Evolutionary conservation across 2,888 invertebrate genomes (phyloP).

Genomic region (Drosophila gaucha): DNA sequence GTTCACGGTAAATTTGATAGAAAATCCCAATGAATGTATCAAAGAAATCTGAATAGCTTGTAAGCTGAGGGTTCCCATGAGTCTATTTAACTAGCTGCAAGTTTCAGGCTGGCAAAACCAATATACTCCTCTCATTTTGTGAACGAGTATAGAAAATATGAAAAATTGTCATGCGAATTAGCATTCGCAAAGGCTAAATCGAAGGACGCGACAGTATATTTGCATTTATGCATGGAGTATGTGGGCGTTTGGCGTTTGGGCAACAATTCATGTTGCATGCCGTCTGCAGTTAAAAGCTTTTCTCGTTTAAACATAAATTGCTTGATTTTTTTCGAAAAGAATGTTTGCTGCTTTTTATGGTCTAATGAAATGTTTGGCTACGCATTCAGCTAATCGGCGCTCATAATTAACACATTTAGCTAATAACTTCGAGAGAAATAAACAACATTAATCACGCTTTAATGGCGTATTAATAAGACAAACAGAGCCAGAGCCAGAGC

Average conservation of each 20-base stretch:
- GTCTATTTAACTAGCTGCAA: no score
- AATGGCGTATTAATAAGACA: slow-evolving; percentile 77
- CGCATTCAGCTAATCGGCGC: slow-evolving; percentile 63
- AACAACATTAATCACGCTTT: slow-evolving; percentile 80
- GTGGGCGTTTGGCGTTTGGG: slow-evolving; percentile 15
- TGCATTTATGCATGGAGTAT: background rate
- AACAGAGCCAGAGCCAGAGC: slow-evolving; percentile 43
- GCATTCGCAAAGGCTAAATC: slow-evolving; percentile 25
- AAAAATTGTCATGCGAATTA: slow-evolving; percentile 35
- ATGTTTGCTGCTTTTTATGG: background rate
- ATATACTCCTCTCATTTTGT: no score
- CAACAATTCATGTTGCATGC: no score
- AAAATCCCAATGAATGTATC: no score
- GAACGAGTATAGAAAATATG: no score
- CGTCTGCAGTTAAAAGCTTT: slow-evolving; percentile 6
- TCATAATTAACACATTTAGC: slow-evolving; percentile 81
- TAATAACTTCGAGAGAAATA: slow-evolving; percentile 78
- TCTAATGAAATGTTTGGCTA: slow-evolving; percentile 8
- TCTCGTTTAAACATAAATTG: background rate
- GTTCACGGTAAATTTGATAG: no score
- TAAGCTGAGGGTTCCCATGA: no score
- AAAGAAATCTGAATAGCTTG: no score
- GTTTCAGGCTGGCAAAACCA: no score
- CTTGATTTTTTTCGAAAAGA: background rate
- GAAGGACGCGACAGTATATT: slow-evolving; percentile 42